phyloP scores from a whole-genome alignment of 1,140 invertebrate species.

The Lucilia cuprina region DNA sequence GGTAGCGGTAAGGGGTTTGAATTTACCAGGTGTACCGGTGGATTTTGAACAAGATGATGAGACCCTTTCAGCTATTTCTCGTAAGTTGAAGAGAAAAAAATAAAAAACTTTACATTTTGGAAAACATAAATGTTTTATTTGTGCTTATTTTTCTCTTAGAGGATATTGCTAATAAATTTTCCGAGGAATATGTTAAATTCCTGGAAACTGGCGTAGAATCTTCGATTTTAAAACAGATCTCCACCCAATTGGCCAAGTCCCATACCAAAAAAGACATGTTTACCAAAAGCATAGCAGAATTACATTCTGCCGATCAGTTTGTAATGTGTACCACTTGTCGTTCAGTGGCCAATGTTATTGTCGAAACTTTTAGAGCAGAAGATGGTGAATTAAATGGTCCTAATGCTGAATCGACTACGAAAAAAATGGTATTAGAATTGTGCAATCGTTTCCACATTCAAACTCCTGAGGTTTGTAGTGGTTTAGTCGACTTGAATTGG shows the following conservation, averaged over 20 bases:
- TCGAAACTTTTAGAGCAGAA: slow-evolving; percentile 56
- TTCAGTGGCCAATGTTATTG: slow-evolving; percentile 61
- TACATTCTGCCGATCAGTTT: slow-evolving; percentile 48
- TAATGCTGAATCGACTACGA: slow-evolving; percentile 41
- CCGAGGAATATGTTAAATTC: slow-evolving; percentile 49
- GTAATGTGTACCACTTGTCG: slow-evolving; percentile 67
- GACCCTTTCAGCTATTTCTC: slow-evolving; percentile 47
- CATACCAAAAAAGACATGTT: slow-evolving; percentile 57
- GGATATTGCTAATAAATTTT: slow-evolving; percentile 49
- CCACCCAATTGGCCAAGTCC: slow-evolving; percentile 48
- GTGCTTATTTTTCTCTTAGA: slow-evolving; percentile 52
- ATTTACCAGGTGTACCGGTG: slow-evolving; percentile 50
- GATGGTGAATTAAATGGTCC: slow-evolving; percentile 50
- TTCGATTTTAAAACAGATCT: slow-evolving; percentile 44
- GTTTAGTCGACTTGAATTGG: slow-evolving; percentile 66
- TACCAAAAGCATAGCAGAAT: slow-evolving; percentile 47
- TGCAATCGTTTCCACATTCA: slow-evolving; percentile 67
- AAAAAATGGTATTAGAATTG: slow-evolving; percentile 62
- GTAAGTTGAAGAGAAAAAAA: slow-evolving; percentile 38
- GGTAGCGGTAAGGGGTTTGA: slow-evolving; percentile 39
- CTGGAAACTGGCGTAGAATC: slow-evolving; percentile 53
- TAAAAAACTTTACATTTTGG: slow-evolving; percentile 61
- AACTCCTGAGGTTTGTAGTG: slow-evolving; percentile 66
- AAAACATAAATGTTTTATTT: slow-evolving; percentile 62
- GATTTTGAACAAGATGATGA: slow-evolving; percentile 48